Evolutionary conservation across 2,113 vertebrate species (phyloP).

Genomic region (Alces alces): DNA sequence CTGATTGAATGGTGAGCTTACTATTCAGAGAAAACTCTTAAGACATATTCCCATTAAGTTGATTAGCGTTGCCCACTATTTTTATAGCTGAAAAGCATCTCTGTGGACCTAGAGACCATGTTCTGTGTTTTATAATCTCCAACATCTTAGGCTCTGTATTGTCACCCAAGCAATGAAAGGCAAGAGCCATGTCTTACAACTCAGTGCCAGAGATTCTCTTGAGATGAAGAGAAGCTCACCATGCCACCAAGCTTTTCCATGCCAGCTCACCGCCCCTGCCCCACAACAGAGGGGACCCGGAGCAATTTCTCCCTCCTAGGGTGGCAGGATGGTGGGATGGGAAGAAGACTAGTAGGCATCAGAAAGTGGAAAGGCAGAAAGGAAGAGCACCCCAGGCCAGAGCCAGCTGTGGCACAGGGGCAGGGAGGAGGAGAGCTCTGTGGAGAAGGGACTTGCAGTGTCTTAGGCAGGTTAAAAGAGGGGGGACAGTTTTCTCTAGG

Average conservation of each 20-base stretch:
- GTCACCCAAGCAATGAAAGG: not conserved
- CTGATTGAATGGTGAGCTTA: not conserved
- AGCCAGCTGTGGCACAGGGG: not conserved
- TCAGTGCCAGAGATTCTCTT: not conserved
- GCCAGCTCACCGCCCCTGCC: too few relatives aligned
- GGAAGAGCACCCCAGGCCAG: not conserved
- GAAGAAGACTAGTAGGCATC: not conserved
- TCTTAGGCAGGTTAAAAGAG: not conserved
- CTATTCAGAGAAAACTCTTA: not conserved
- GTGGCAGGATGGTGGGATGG: not conserved
- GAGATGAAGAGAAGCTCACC: not conserved
- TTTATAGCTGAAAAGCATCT: not conserved
- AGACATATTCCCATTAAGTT: not conserved
- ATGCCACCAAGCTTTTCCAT: not conserved
- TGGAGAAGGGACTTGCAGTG: not conserved
- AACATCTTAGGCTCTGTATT: not conserved
- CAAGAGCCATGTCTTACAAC: not conserved
- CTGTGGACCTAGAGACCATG: not conserved
- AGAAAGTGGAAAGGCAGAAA: not conserved
- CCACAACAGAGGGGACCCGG: not conserved
- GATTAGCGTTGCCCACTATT: not conserved
- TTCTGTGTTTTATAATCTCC: not conserved
- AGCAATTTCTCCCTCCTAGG: not conserved
- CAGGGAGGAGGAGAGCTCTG: not conserved
- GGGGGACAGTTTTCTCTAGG: not conserved